A percentile compares a stretch with the other conserved stretches of the same genome.
Evolutionary conservation across 2,113 vertebrate species (phyloP).

Genomic region (Platichthys stellatus): DNA sequence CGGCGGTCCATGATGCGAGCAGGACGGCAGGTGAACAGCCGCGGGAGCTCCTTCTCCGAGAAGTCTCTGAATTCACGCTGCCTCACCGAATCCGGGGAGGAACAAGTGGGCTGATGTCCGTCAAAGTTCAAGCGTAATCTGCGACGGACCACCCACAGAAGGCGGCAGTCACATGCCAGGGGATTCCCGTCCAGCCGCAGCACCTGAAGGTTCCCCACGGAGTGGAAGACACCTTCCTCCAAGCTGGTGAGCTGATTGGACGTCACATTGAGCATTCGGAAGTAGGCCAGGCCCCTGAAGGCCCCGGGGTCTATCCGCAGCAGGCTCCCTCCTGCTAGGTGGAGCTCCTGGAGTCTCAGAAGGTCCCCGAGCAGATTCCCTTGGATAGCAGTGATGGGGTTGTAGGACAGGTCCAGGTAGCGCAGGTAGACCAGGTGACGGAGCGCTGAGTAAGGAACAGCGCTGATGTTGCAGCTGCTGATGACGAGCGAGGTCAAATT

Average conservation of each 20-base stretch:
- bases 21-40: slow-evolving; percentile 85
- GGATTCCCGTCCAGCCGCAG: slow-evolving; percentile 88
- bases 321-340: slow-evolving; percentile 84
- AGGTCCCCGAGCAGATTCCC: slow-evolving; percentile 81
- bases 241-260: slow-evolving; percentile 87
- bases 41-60: slow-evolving; percentile 82
- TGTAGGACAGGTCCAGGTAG: slow-evolving; percentile 88
- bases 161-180: slow-evolving; percentile 89
- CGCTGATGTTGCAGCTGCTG: slow-evolving; percentile 86
- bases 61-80: slow-evolving; percentile 86
- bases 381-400: slow-evolving; percentile 86
- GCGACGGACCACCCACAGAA: slow-evolving; percentile 88
- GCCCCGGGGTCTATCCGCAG: slow-evolving; percentile 84
- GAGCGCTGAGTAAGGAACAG: slow-evolving; percentile 85
- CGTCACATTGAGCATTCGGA: slow-evolving; percentile 88
- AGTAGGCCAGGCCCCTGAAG: slow-evolving; percentile 85
- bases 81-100: slow-evolving; percentile 70
- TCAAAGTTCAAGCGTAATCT: slow-evolving; percentile 85
- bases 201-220: slow-evolving; percentile 86
- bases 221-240: slow-evolving; percentile 87
- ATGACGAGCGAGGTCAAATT: slow-evolving; percentile 88
- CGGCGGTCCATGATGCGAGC: slow-evolving; percentile 81
- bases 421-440: slow-evolving; percentile 84
- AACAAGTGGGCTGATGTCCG: slow-evolving; percentile 84
- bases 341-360: slow-evolving; percentile 87